A percentile compares a stretch with the other conserved stretches of the same genome.
Conservation (phyloP, 2,113 vertebrate species). For the Circaetus gallicus region DNA sequence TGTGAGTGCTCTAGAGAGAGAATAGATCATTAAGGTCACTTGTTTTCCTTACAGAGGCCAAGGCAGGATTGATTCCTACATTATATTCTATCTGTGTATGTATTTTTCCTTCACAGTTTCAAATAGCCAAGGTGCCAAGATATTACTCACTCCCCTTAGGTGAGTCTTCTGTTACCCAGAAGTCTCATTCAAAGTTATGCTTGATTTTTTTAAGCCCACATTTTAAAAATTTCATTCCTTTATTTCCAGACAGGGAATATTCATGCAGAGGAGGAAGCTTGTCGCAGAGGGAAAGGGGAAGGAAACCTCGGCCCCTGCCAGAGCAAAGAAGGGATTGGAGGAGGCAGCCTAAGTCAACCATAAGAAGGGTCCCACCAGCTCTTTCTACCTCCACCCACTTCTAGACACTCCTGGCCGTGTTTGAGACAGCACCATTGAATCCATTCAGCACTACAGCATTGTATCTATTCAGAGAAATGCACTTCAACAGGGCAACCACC, state of each 20-base stretch:
- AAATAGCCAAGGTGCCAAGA: not conserved
- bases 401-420: slow-evolving; percentile 58
- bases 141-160: not conserved
- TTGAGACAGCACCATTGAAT: slow-evolving; percentile 62
- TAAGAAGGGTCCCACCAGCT: slow-evolving; percentile 35
- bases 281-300: not conserved
- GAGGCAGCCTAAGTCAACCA: slow-evolving; percentile 33
- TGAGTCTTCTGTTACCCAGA: not conserved
- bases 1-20: slow-evolving; percentile 67
- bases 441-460: slow-evolving; percentile 55
- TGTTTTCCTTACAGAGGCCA: slow-evolving; percentile 57
- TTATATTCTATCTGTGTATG: slow-evolving; percentile 27
- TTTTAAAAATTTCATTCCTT: not conserved
- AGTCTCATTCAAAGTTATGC: not conserved
- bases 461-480: slow-evolving; percentile 49
- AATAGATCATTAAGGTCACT: slow-evolving; percentile 68
- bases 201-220: not conserved
- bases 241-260: not conserved
- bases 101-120: slow-evolving; percentile 40
- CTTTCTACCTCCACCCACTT: slow-evolving; percentile 58
- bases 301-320: not conserved
- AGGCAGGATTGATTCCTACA: slow-evolving; percentile 55
- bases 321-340: slow-evolving; percentile 37
- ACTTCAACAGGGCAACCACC: slow-evolving; percentile 50
- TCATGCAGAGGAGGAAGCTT: not conserved